Evolutionary conservation across 92 coral and sea anemone genomes (phyloP).

Genomic region (Pocillopora grandis): DNA sequence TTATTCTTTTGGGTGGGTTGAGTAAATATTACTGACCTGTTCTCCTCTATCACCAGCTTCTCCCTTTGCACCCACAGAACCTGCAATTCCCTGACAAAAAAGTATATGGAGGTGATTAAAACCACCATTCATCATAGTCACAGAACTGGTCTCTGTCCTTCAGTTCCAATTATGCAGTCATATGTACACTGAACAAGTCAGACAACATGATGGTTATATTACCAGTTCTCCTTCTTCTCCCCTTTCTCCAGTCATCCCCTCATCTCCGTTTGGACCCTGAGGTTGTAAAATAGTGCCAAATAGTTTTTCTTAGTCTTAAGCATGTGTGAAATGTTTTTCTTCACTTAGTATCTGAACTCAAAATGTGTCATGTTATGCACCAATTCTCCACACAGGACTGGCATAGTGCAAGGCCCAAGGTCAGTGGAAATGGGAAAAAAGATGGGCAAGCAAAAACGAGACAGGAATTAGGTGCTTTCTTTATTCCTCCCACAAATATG

Average conservation of each 20-base stretch:
- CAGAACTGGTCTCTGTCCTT: too few relatives aligned
- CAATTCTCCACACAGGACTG: too few relatives aligned
- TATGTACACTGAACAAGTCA: not conserved
- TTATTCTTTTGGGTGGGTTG: not conserved
- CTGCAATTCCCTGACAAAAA: slow-evolving; percentile 49
- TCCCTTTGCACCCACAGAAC: slow-evolving; percentile 60
- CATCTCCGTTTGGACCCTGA: slow-evolving; percentile 38
- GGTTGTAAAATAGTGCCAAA: not conserved
- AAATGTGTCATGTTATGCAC: too few relatives aligned
- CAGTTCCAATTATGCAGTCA: too few relatives aligned
- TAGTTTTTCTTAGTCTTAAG: not conserved
- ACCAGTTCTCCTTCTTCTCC: slow-evolving; percentile 34
- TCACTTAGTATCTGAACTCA: too few relatives aligned
- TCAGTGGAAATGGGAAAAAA: too few relatives aligned
- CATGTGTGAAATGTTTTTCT: too few relatives aligned
- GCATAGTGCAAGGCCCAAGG: too few relatives aligned
- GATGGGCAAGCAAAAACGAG: too few relatives aligned
- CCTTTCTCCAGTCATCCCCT: slow-evolving; percentile 10
- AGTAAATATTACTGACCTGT: slow-evolving; percentile 37
- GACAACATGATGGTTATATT: not conserved
- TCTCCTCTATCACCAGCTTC: slow-evolving; percentile 46
- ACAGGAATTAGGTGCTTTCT: too few relatives aligned
- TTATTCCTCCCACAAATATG: too few relatives aligned
- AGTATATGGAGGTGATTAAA: not conserved
- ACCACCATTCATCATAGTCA: not conserved